Percentiles rank a stretch among this genome's conserved stretches.
Evolutionary conservation across 2,797 vertebrate genomes (phyloP).

Genomic region (Simalia tracyae): DNA sequence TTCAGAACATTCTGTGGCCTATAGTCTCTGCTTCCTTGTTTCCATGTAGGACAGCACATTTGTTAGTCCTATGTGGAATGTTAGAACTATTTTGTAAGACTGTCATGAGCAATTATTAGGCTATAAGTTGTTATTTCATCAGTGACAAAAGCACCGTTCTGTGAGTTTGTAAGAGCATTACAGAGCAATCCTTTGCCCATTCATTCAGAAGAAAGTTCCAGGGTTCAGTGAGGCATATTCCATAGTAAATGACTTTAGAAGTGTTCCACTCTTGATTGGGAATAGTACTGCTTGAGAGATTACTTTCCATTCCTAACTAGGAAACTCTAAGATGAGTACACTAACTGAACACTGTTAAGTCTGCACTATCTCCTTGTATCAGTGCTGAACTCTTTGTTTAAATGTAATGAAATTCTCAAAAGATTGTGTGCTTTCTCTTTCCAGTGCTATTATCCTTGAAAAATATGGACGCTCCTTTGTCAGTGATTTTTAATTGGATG

Average conservation of each 20-base stretch:
- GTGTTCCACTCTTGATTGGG: not conserved
- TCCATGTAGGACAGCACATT: not conserved
- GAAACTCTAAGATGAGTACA: not conserved
- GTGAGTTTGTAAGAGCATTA: not conserved
- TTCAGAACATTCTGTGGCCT: not conserved
- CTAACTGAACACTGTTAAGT: not conserved
- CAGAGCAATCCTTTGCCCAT: not conserved
- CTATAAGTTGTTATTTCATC: not conserved
- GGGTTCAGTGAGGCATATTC: too few species aligned
- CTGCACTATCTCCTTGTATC: not conserved
- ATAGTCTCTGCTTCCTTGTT: not conserved
- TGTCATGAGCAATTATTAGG: not conserved
- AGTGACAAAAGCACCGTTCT: not conserved
- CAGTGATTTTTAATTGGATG: not conserved
- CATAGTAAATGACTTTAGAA: not conserved
- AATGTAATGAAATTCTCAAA: not conserved
- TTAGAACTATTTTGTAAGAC: not conserved
- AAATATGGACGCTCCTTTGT: not conserved
- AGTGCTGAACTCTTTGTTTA: not conserved
- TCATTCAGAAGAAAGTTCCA: too few species aligned
- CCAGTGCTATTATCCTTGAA: not conserved
- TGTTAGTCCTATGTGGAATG: not conserved
- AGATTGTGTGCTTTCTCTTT: not conserved
- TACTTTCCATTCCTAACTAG: too few species aligned
- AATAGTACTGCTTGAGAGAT: not conserved